A percentile compares a stretch with the other conserved stretches of the same genome.
phyloP scores from a whole-genome alignment of 2,113 vertebrate species.

The Pygoscelis antarcticus region DNA sequence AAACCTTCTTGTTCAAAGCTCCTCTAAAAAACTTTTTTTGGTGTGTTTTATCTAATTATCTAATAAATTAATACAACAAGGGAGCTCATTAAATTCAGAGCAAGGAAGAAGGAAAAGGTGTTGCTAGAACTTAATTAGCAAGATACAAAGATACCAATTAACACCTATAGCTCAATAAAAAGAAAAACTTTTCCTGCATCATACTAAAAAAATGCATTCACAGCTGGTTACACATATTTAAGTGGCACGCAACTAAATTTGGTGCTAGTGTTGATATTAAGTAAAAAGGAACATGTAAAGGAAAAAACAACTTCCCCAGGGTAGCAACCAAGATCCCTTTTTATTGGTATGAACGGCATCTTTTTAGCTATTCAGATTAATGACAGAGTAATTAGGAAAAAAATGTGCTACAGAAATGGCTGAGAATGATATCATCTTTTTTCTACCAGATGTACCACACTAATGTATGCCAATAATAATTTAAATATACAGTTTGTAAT shows the following conservation, averaged over 20 bases:
- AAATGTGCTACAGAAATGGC: constrained; percentile 2
- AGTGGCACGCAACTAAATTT: constrained; percentile 60
- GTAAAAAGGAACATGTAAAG: constrained; percentile 25
- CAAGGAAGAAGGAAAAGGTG: constrained; percentile 76
- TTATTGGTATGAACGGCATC: neutral
- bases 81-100: constrained; percentile 79
- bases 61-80: constrained; percentile 78
- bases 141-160: constrained; percentile 86
- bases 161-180: constrained; percentile 78
- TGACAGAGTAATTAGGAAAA: constrained; percentile 18
- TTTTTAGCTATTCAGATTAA: constrained; percentile 52
- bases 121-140: constrained; percentile 84
- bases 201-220: constrained; percentile 72
- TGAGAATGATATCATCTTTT: constrained; percentile 8
- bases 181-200: constrained; percentile 40
- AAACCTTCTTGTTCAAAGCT: constrained; percentile 6
- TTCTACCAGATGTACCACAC: neutral
- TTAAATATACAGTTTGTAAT: constrained; percentile 40
- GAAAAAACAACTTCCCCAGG: neutral
- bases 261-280: constrained; percentile 60
- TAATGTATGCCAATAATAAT: constrained; percentile 22
- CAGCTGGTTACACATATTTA: constrained; percentile 76
- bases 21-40: constrained; percentile 47
- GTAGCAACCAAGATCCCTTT: constrained; percentile 11
- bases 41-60: constrained; percentile 76